These are phyloP conservation scores for Sebastes fasciatus DNA, from an alignment of 2,113 vertebrate genomes.

Conservation along the genomic window DNA sequence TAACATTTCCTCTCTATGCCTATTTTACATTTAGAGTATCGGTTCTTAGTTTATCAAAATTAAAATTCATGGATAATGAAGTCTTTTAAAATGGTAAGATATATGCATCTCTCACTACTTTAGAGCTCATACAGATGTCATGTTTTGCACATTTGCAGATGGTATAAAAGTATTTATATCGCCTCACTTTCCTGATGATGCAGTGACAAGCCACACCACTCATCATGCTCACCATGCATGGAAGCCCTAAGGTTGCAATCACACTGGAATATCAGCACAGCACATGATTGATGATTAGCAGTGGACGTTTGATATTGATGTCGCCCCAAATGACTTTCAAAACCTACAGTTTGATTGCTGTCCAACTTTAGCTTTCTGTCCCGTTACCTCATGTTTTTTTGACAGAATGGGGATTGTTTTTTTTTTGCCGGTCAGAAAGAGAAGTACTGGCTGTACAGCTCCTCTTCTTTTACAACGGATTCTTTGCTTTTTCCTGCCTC, in stretches of 20 bases:
- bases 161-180: background rate
- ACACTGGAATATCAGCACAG: background rate
- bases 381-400: slow-evolving; percentile 45
- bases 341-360: slow-evolving; percentile 36
- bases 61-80: background rate
- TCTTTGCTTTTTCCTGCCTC: slow-evolving; percentile 42
- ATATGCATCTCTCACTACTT: background rate
- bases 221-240: slow-evolving; percentile 7
- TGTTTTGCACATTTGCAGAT: background rate
- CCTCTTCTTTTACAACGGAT: slow-evolving; percentile 55
- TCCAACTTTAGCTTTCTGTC: slow-evolving; percentile 64
- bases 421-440: slow-evolving; percentile 78
- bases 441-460: slow-evolving; percentile 78
- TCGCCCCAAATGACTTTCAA: slow-evolving; percentile 20
- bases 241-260: slow-evolving; percentile 41
- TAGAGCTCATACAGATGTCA: slow-evolving; percentile 9
- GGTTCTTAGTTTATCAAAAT: background rate
- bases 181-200: slow-evolving; percentile 9
- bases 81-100: background rate
- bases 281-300: background rate
- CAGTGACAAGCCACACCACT: background rate
- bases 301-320: slow-evolving; percentile 5
- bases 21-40: background rate
- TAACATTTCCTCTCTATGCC: background rate
- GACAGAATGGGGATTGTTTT: slow-evolving; percentile 34